Percentiles rank a stretch among this genome's conserved stretches.
These are phyloP conservation scores for Heterotilapia buettikoferi DNA, from an alignment of 2,113 vertebrate genomes.

Conservation along the genomic window DNA sequence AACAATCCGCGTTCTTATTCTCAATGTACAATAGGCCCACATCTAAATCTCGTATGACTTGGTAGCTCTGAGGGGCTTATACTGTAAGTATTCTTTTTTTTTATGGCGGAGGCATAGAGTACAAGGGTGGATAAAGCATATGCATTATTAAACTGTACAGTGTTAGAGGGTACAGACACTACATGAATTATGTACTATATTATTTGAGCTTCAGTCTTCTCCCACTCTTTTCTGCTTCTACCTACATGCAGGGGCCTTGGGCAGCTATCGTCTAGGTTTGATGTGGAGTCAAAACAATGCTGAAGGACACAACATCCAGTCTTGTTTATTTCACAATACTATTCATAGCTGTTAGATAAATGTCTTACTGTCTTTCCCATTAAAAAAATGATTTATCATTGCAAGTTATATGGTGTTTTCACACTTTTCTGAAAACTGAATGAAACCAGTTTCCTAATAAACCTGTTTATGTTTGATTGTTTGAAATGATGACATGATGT, in stretches of 20 bases:
- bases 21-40: not conserved
- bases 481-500: not conserved
- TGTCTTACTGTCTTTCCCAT: not conserved
- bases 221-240: not conserved
- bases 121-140: not conserved
- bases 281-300: not conserved
- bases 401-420: not conserved
- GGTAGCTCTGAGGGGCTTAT: not conserved
- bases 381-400: not conserved
- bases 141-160: slow-evolving; percentile 36
- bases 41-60: not conserved
- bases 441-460: not conserved
- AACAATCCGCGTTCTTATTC: not conserved
- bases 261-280: not conserved
- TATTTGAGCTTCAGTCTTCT: slow-evolving; percentile 30
- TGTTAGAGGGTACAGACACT: slow-evolving; percentile 42
- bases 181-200: slow-evolving; percentile 48
- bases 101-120: not conserved
- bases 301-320: not conserved
- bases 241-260: not conserved
- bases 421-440: not conserved
- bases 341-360: not conserved
- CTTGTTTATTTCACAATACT: not conserved
- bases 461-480: not conserved
- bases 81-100: not conserved